These are phyloP conservation scores for Sylvietta virens DNA, from an alignment of 2,113 vertebrate genomes.

Conservation along the genomic window DNA sequence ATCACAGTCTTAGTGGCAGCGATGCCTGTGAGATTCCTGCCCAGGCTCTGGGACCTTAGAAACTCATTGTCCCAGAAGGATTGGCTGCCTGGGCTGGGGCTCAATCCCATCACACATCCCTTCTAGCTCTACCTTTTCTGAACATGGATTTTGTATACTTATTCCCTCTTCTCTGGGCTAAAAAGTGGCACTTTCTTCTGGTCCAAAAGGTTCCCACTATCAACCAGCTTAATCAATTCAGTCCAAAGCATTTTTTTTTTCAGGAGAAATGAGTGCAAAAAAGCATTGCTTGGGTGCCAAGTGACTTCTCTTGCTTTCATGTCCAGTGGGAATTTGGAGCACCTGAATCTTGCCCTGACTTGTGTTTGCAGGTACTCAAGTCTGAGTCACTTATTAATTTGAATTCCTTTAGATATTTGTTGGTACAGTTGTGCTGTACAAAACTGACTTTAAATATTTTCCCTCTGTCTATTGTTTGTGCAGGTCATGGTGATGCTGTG, in stretches of 20 bases:
- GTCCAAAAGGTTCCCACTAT: neutral
- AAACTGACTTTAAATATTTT: neutral
- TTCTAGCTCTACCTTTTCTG: neutral
- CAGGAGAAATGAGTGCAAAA: neutral
- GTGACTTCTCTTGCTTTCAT: neutral
- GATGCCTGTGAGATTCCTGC: neutral
- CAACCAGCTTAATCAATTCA: neutral
- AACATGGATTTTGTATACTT: neutral
- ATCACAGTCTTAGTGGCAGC: neutral
- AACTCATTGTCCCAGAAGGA: accelerated
- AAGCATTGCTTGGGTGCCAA: neutral
- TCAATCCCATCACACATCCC: neutral
- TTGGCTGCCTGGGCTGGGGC: neutral
- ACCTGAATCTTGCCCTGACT: accelerated
- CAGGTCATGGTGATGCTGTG: neutral
- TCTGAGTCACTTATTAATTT: neutral
- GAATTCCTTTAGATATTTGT: neutral
- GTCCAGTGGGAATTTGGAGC: neutral
- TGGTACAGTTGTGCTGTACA: neutral
- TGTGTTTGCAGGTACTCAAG: neutral
- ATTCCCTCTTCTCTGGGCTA: accelerated
- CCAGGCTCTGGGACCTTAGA: neutral
- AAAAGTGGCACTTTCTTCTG: neutral
- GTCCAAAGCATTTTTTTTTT: neutral
- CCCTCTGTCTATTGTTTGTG: neutral